Conservation (phyloP, 2,797 vertebrate genomes). For the Huso huso region DNA sequence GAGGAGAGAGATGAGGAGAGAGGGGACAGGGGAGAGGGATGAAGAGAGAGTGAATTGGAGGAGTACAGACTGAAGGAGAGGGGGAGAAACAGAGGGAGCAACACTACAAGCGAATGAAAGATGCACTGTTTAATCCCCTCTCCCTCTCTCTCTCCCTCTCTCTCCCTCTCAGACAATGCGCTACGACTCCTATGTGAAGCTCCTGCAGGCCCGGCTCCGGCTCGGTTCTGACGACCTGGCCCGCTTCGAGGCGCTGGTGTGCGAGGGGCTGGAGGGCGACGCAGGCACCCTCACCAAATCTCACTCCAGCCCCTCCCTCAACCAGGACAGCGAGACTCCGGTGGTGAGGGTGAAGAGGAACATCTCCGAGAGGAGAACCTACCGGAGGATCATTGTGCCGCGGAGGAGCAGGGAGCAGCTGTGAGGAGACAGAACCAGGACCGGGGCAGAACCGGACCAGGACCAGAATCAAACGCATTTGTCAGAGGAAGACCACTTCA, state of each 20-base stretch:
- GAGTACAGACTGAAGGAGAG: too few relatives aligned
- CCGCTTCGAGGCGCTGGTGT: constrained; percentile 57
- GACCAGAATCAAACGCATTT: too few relatives aligned
- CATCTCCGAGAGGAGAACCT: constrained; percentile 77
- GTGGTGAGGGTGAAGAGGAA: constrained; percentile 63
- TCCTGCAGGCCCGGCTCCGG: constrained; percentile 59
- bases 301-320: constrained; percentile 81
- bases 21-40: too few relatives aligned
- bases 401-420: constrained; percentile 60
- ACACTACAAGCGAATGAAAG: too few relatives aligned
- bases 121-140: too few relatives aligned
- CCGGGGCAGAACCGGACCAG: not conserved
- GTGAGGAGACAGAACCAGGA: constrained; percentile 34
- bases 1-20: too few relatives aligned
- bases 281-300: constrained; percentile 63
- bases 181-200: constrained; percentile 51
- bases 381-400: constrained; percentile 65
- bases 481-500: too few relatives aligned
- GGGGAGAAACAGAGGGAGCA: too few relatives aligned
- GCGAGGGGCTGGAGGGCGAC: constrained; percentile 28
- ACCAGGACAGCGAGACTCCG: constrained; percentile 50
- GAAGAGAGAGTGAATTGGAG: too few relatives aligned
- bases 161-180: constrained; percentile 39
- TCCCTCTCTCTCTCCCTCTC: not conserved
- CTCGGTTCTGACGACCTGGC: constrained; percentile 38